phyloP scores from a whole-genome alignment of 2,888 invertebrate genomes.

The Archips crataeganus region DNA sequence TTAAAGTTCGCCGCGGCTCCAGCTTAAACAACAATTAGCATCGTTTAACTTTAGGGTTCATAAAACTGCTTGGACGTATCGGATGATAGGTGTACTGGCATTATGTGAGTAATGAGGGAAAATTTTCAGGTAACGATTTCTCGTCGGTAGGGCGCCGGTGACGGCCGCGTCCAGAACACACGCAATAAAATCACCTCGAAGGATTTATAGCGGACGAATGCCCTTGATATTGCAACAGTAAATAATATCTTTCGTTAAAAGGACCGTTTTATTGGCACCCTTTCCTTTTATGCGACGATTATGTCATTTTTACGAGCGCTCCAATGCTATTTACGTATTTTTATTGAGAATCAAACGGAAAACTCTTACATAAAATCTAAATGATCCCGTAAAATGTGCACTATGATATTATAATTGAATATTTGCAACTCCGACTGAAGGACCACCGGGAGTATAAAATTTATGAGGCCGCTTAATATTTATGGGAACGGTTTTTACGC shows the following conservation, averaged over 20 bases:
- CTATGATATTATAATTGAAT: slow-evolving; percentile 41
- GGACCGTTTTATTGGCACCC: slow-evolving; percentile 78
- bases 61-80: slow-evolving; percentile 11
- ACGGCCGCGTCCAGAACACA: slow-evolving; percentile 47
- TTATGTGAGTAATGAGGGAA: slow-evolving; percentile 14
- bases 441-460: slow-evolving; percentile 11
- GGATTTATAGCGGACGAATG: slow-evolving; percentile 63
- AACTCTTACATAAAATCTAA: slow-evolving; percentile 48
- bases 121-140: slow-evolving; percentile 9
- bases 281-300: slow-evolving; percentile 79
- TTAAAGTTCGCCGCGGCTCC: slow-evolving; percentile 16
- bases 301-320: slow-evolving; percentile 78
- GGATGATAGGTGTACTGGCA: neutral
- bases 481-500: slow-evolving; percentile 21
- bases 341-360: slow-evolving; percentile 74
- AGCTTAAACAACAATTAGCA: slow-evolving; percentile 21
- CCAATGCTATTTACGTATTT: slow-evolving; percentile 68
- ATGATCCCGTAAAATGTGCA: slow-evolving; percentile 42
- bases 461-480: slow-evolving; percentile 13
- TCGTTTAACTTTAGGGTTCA: slow-evolving; percentile 20
- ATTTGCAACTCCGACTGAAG: slow-evolving; percentile 30
- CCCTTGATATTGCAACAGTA: slow-evolving; percentile 74
- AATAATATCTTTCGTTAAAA: slow-evolving; percentile 79
- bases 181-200: slow-evolving; percentile 63
- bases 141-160: neutral